Conservation (phyloP, 2,888 invertebrate species). For the Eumacrocentrus americanus region DNA sequence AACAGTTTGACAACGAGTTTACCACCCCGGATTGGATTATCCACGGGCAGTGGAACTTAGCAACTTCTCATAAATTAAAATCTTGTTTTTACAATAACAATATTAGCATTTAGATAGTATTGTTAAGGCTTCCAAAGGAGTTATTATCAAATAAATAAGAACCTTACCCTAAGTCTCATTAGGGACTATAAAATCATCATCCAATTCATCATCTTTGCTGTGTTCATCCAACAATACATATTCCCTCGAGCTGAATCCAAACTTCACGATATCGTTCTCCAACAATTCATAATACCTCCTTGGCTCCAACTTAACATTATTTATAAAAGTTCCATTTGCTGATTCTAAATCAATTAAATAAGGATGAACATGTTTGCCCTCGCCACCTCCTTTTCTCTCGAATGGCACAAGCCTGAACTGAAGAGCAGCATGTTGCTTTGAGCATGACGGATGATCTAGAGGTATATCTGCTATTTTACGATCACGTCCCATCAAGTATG, state of each 20-base stretch:
- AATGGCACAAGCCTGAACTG: slow-evolving; percentile 92
- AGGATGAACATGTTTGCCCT: slow-evolving; percentile 83
- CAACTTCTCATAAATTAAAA: too few relatives aligned
- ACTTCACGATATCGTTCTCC: slow-evolving; percentile 96
- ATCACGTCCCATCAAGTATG: slow-evolving; percentile 93
- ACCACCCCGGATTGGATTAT: too few relatives aligned
- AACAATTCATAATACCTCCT: slow-evolving; percentile 91
- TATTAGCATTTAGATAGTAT: too few relatives aligned
- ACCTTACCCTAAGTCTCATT: background rate
- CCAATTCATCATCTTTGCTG: slow-evolving; percentile 79
- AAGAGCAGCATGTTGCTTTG: slow-evolving; percentile 96
- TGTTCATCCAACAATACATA: slow-evolving; percentile 96
- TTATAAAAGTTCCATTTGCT: slow-evolving; percentile 95
- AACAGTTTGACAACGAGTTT: too few relatives aligned
- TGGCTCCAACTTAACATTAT: slow-evolving; percentile 89
- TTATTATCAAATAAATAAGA: too few relatives aligned
- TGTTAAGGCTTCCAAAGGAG: too few relatives aligned
- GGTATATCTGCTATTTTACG: slow-evolving; percentile 94
- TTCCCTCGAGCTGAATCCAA: slow-evolving; percentile 95
- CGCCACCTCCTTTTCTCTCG: slow-evolving; percentile 76
- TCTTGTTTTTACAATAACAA: too few relatives aligned
- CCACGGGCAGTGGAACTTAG: too few relatives aligned
- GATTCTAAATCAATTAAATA: slow-evolving; percentile 97
- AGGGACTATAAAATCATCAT: slow-evolving; percentile 66
- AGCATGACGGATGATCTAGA: slow-evolving; percentile 98